Conservation (phyloP, 2,113 vertebrate species). For the Plecotus auritus region DNA sequence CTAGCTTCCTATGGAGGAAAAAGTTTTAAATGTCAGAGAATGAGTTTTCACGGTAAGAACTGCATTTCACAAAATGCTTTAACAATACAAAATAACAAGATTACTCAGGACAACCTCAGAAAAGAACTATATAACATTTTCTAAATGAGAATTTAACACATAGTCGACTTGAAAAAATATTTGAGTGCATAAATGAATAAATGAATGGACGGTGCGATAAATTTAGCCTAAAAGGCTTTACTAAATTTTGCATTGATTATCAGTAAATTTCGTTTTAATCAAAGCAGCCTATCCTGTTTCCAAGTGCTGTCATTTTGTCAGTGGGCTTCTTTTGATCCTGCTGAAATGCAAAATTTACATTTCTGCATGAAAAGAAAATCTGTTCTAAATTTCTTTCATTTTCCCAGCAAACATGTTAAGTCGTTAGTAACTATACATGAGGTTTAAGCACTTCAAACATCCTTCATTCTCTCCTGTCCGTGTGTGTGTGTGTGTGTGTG, state of each 20-base stretch:
- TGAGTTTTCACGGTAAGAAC: background rate
- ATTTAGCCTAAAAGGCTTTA: background rate
- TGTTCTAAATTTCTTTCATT: background rate
- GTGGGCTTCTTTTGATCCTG: background rate
- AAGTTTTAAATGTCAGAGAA: background rate
- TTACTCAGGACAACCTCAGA: background rate
- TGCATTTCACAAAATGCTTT: background rate
- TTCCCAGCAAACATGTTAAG: background rate
- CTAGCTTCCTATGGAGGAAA: background rate
- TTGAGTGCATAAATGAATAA: background rate
- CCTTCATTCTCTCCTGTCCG: background rate
- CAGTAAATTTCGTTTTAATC: background rate
- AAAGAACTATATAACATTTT: background rate
- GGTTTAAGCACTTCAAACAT: background rate
- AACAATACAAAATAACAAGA: background rate
- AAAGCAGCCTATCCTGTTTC: background rate
- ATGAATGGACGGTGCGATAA: background rate
- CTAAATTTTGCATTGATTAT: background rate
- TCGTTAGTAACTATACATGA: background rate
- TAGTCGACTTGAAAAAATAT: background rate
- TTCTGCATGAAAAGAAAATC: background rate
- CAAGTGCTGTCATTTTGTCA: background rate
- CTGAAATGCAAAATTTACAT: slow-evolving; percentile 5
- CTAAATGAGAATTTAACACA: background rate
- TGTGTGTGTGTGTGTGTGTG: background rate